phyloP scores from a whole-genome alignment of 2,797 vertebrate species.

The Galagoides demidoff region DNA sequence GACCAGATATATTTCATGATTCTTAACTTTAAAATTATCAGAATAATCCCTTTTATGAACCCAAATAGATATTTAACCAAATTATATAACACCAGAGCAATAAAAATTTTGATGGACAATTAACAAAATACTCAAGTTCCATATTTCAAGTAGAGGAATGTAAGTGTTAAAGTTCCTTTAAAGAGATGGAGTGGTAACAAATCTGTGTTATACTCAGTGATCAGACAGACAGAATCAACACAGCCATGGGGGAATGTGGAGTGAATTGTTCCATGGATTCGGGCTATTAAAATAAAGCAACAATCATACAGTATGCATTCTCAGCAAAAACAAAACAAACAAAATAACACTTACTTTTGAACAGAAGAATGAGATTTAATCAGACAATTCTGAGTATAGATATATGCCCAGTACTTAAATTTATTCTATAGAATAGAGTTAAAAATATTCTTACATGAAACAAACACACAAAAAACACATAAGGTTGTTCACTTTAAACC shows the following conservation, averaged over 20 bases:
- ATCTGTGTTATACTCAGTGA: no score
- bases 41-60: background rate
- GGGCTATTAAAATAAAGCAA: background rate
- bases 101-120: background rate
- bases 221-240: background rate
- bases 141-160: background rate
- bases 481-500: background rate
- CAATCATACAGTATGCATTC: background rate
- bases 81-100: background rate
- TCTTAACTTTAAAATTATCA: background rate
- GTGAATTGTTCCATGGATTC: background rate
- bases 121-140: background rate
- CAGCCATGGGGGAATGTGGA: accelerated
- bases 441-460: background rate
- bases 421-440: background rate
- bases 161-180: background rate
- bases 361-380: background rate
- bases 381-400: background rate
- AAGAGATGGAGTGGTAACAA: background rate
- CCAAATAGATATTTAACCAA: background rate
- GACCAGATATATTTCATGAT: background rate
- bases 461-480: background rate
- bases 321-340: background rate
- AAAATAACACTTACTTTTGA: background rate
- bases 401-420: background rate